phyloP scores from a whole-genome alignment of 2,113 vertebrate species.

The Coregonus clupeaformis region DNA sequence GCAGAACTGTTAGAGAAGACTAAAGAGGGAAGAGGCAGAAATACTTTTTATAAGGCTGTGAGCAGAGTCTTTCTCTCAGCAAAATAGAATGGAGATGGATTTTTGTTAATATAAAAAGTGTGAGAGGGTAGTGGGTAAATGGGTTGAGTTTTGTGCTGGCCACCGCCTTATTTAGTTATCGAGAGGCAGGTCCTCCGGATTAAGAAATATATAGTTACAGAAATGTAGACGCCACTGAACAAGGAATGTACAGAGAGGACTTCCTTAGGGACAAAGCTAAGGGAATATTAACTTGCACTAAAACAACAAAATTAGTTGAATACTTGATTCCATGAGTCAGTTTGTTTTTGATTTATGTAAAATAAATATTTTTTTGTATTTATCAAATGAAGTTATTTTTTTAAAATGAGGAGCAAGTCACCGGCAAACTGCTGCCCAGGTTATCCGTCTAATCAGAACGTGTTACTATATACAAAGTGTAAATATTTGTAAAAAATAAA shows the following conservation, averaged over 20 bases:
- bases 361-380: slow-evolving; percentile 96
- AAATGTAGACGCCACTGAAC: slow-evolving; percentile 90
- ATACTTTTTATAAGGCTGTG: not conserved
- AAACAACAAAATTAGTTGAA: slow-evolving; percentile 78
- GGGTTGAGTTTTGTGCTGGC: slow-evolving; percentile 83
- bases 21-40: not conserved
- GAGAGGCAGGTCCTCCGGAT: slow-evolving; percentile 94
- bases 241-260: slow-evolving; percentile 89
- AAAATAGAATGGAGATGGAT: not conserved
- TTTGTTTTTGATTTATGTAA: slow-evolving; percentile 85
- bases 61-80: not conserved
- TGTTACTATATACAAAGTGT: slow-evolving; percentile 91
- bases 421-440: slow-evolving; percentile 66
- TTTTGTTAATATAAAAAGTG: not conserved
- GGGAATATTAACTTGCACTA: slow-evolving; percentile 88
- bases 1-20: slow-evolving; percentile 40
- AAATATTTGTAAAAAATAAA: slow-evolving; percentile 70
- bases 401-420: no score
- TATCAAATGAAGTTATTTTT: slow-evolving; percentile 82
- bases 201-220: slow-evolving; percentile 66
- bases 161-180: slow-evolving; percentile 78
- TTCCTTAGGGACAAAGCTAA: slow-evolving; percentile 92
- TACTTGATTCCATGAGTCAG: slow-evolving; percentile 97
- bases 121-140: not conserved
- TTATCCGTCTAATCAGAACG: slow-evolving; percentile 34